Base-by-base conservation (phyloP, 2,113 vertebrate species). In the Microtus montanus region DNA sequence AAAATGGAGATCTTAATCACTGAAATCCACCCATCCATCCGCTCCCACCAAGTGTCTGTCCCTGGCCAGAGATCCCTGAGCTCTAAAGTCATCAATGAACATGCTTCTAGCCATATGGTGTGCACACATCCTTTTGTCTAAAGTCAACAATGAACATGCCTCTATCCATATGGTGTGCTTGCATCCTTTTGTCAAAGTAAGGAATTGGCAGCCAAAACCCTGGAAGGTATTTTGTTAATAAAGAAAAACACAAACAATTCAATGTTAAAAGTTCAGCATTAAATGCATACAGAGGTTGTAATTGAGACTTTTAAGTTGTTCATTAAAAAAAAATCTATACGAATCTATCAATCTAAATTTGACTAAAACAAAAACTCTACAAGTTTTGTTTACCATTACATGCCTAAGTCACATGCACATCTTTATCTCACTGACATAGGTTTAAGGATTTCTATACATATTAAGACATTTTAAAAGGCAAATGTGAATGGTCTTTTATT, bases 351-450 rank as follows among this genome's bases (percentile, higher is more conserved):
- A 15, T 38, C n/a, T 73, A 26, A 83, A 35, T 83, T 12, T 93
- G n/a, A 14, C 66, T 71, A 44, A 73, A 93, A 85, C 9, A 70
- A 83, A 61, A 30, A 73, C 68, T 74, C 1, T 0, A 38, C 13
- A 82, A 26, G 15, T 1, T 83, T 92, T 89, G 61, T 71, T 89
- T 80, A 44, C 44, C 24, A 75, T 86, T 9, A 84, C 5, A 26
- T 73, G 83, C 91, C 20, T 2, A 28, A 41, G 24, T 83, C 90
- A 91, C 74, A 94, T 88, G 71, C 11, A 74, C 82, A 92, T 0
- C 93, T 85, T 96, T 96, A n/a, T 96, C 14, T 22, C 3, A 92
- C 92, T 88, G 71, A 94, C 33, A 61, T 54, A 58, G 92, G 13
- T 12, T 91, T 87, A 79, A 61, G 47, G 63, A 70, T 91, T 63